A percentile compares a stretch with the other conserved stretches of the same genome.
These are phyloP conservation scores for Leucopsar rothschildi DNA, from an alignment of 2,113 vertebrate species.

Conservation along the genomic window DNA sequence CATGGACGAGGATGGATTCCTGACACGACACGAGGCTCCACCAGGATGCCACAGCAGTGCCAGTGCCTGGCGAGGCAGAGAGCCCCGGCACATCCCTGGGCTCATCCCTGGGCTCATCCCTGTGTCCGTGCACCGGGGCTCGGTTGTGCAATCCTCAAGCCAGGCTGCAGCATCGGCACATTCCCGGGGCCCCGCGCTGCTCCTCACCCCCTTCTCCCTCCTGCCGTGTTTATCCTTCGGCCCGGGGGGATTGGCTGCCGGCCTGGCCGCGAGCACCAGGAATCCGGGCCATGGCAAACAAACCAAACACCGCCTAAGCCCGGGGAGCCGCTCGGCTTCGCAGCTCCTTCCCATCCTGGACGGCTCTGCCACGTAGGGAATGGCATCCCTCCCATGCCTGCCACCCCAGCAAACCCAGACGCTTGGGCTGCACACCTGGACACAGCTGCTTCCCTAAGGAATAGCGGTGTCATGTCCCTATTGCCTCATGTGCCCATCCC, in stretches of 20 bases:
- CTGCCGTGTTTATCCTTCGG: slow-evolving; percentile 51
- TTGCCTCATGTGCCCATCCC: accelerated
- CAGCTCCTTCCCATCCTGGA: background rate
- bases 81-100: too few species aligned
- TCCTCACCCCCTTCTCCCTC: slow-evolving; percentile 26
- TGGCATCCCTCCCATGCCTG: accelerated
- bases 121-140: background rate
- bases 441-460: background rate
- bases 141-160: slow-evolving; percentile 36
- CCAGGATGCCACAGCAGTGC: background rate
- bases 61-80: background rate
- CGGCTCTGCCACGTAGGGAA: background rate
- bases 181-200: background rate
- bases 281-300: background rate
- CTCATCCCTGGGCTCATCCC: background rate
- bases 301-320: slow-evolving; percentile 49
- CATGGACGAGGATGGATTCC: accelerated
- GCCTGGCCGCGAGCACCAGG: slow-evolving; percentile 11
- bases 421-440: background rate
- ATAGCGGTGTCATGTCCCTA: accelerated
- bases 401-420: background rate
- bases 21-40: accelerated
- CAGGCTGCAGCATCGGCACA: slow-evolving; percentile 44
- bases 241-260: slow-evolving; percentile 43
- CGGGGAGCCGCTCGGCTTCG: background rate